phyloP scores from a whole-genome alignment of 2,113 vertebrate genomes.

The Platichthys stellatus region DNA sequence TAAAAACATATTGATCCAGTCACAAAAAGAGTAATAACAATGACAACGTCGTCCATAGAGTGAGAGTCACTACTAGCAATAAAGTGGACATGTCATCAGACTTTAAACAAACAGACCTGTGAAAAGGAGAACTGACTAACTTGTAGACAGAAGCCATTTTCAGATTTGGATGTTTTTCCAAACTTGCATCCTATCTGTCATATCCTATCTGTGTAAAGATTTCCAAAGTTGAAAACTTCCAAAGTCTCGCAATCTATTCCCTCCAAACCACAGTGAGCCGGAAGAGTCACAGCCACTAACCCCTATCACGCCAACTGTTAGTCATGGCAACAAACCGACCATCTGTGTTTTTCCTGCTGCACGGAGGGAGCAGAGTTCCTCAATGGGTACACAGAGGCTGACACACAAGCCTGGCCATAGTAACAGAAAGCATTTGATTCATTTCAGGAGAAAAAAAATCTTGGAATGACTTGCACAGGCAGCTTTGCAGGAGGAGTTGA shows the following conservation, averaged over 20 bases:
- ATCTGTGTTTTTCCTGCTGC: constrained; percentile 57
- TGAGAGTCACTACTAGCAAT: not conserved
- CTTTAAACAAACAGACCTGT: constrained; percentile 14
- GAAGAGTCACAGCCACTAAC: constrained; percentile 2
- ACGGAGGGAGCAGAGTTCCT: constrained; percentile 61
- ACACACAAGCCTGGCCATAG: constrained; percentile 29
- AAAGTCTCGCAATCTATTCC: constrained; percentile 1
- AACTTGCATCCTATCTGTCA: not conserved
- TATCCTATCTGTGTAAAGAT: constrained; percentile 4
- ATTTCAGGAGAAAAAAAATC: constrained; percentile 23
- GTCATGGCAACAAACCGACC: constrained; percentile 47
- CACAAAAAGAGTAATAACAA: too few relatives aligned
- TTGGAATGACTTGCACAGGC: constrained; percentile 20
- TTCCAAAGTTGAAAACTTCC: not conserved
- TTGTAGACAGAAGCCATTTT: not conserved
- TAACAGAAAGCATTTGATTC: constrained; percentile 42
- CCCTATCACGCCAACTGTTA: constrained; percentile 41
- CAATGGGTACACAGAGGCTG: constrained; percentile 57
- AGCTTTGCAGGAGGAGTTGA: constrained; percentile 51
- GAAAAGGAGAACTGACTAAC: not conserved
- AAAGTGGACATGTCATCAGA: not conserved
- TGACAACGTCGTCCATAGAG: too few relatives aligned
- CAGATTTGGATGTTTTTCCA: constrained; percentile 2
- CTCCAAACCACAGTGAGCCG: constrained; percentile 12
- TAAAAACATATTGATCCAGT: too few relatives aligned